Base-by-base conservation (phyloP, 1,140 invertebrate genomes). In the Aphidius gifuensis region DNA sequence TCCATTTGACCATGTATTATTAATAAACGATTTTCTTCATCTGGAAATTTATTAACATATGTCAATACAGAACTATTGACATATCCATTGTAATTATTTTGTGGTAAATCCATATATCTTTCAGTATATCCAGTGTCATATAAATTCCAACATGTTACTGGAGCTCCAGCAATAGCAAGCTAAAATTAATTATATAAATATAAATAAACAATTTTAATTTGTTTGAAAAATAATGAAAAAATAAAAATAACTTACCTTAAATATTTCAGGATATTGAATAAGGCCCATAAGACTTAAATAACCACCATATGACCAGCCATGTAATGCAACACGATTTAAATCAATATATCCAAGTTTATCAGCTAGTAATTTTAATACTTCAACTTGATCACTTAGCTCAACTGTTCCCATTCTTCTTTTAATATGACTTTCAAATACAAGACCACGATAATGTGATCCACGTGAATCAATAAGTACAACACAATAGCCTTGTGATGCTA, bases 241-340 rank as follows among this genome's bases (percentile, higher is more conserved):
- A 43, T 6, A 38, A 9, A 53, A 51, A 47, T 54, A 40, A 66
- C 62, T 64, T 74, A 92, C 87, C 82, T 93, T 94, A 75, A 95
- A 95, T 50, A 93, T 81, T 64, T 91, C 85, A 3, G 92, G 90
- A 77, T 90, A 87, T 53, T 92, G 91, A 67, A 90, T 90, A 21
- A 95, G 78, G 5, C 89, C 93, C 86, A 94, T 92, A 39, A 94
- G 83, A 70, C 90, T 93, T 5, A 94, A 83, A 79, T 94, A 94
- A 23, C 92, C 91, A 42, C 96, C 97, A 76, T 99, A 99, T 51
- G 96, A 98, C 97, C 97, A 99, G 6, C 97, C 97, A 76, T 97
- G 94, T 68, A 99, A 93, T 5, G 93, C 97, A 2, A 99, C 88
- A 60, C 97, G 85, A 66, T 87, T 86, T 81, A 97, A 86, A 78